Evolutionary conservation across 2,113 vertebrate species (phyloP).

Genomic region (Apteryx owenii): DNA sequence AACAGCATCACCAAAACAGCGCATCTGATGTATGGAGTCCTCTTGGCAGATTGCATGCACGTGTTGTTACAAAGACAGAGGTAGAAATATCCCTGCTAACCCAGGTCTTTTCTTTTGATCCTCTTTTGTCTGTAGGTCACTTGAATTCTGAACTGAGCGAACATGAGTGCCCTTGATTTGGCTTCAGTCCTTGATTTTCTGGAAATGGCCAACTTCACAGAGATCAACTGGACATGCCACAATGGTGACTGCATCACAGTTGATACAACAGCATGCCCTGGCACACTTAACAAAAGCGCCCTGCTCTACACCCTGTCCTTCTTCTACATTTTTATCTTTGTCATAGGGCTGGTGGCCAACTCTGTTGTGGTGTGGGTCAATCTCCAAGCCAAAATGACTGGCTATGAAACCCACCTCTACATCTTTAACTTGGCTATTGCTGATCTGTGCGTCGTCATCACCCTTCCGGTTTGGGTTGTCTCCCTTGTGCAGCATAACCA

Average conservation of each 20-base stretch:
- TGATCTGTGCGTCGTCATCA: slow-evolving; percentile 88
- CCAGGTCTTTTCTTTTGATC: background rate
- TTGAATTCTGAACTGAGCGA: accelerated
- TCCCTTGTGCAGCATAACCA: slow-evolving; percentile 88
- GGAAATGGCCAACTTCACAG: slow-evolving; percentile 84
- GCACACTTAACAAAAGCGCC: slow-evolving; percentile 79
- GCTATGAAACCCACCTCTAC: slow-evolving; percentile 93
- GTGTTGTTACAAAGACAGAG: background rate
- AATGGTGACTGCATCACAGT: slow-evolving; percentile 80
- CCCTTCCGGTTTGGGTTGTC: slow-evolving; percentile 88
- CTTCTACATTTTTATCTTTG: slow-evolving; percentile 92
- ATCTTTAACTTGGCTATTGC: slow-evolving; percentile 91
- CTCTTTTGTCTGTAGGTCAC: background rate
- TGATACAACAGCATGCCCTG: slow-evolving; percentile 81
- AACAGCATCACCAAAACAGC: accelerated
- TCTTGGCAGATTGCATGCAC: too few species aligned
- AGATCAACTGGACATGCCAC: slow-evolving; percentile 81
- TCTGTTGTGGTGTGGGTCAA: slow-evolving; percentile 94
- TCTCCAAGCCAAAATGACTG: slow-evolving; percentile 85
- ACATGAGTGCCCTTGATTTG: slow-evolving; percentile 80
- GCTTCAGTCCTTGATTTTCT: slow-evolving; percentile 77
- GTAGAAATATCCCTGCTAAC: background rate
- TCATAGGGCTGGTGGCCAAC: slow-evolving; percentile 90
- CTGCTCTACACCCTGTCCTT: slow-evolving; percentile 88
- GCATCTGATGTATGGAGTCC: background rate